These are phyloP conservation scores for Steinernema khuongi DNA, from an alignment of 1,140 invertebrate species.

Conservation along the genomic window DNA sequence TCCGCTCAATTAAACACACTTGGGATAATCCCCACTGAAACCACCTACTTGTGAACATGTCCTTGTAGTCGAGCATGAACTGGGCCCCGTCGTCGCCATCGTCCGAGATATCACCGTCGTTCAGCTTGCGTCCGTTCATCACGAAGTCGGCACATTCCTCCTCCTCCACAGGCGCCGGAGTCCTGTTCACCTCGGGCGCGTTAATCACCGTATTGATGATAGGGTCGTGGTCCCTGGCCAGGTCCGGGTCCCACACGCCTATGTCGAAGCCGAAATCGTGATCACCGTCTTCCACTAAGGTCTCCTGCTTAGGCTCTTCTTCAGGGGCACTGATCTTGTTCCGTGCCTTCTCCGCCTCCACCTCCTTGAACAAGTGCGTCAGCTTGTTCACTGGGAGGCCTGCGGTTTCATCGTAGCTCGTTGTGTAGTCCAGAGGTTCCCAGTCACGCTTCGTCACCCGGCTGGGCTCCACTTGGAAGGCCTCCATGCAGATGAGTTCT, in stretches of 20 bases:
- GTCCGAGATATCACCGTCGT: slow-evolving; percentile 36
- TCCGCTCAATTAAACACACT: neutral
- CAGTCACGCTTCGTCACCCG: slow-evolving; percentile 64
- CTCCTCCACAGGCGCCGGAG: neutral
- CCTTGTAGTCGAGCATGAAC: slow-evolving; percentile 26
- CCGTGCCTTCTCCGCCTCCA: slow-evolving; percentile 44
- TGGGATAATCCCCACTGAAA: slow-evolving; percentile 12
- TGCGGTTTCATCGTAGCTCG: neutral
- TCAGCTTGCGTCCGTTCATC: neutral
- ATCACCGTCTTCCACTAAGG: neutral
- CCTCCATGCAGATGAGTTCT: slow-evolving; percentile 38
- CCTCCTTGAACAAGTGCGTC: slow-evolving; percentile 46
- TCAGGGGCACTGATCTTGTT: slow-evolving; percentile 37
- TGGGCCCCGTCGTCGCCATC: slow-evolving; percentile 28
- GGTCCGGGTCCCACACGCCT: slow-evolving; percentile 55
- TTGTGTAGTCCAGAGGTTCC: slow-evolving; percentile 74
- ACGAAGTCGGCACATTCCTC: neutral
- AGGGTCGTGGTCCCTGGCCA: slow-evolving; percentile 13
- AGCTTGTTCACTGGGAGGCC: neutral
- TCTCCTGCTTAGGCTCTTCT: neutral
- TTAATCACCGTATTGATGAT: neutral
- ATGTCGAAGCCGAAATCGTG: slow-evolving; percentile 41
- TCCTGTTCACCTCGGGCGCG: neutral
- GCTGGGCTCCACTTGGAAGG: neutral
- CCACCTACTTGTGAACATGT: slow-evolving; percentile 15